These are phyloP conservation scores for Meloidogyne floridensis DNA, from an alignment of 1,140 invertebrate species.

Conservation along the genomic window DNA sequence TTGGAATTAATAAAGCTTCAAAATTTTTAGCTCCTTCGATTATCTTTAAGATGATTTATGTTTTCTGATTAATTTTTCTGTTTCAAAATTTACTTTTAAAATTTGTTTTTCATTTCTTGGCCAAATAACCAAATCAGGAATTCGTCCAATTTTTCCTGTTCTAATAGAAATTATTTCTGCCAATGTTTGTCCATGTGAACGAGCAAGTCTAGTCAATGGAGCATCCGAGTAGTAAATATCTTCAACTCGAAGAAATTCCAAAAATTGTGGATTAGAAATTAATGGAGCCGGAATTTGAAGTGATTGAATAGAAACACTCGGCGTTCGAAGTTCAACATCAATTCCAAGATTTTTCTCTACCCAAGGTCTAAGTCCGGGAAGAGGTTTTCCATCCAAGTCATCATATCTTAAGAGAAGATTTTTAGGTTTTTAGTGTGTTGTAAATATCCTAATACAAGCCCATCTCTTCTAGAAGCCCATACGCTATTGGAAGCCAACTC, in stretches of 20 bases:
- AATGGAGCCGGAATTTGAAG: slow-evolving; percentile 65
- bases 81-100: slow-evolving; percentile 67
- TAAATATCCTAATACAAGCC: too few relatives aligned
- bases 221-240: slow-evolving; percentile 77
- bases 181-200: slow-evolving; percentile 92
- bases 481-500: too few relatives aligned
- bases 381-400: slow-evolving; percentile 76
- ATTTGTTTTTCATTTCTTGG: slow-evolving; percentile 69
- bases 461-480: too few relatives aligned
- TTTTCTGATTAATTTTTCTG: slow-evolving; percentile 72
- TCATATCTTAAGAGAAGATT: slow-evolving; percentile 68
- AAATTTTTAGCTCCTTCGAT: slow-evolving; percentile 77
- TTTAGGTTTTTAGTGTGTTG: too few relatives aligned
- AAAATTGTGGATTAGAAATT: slow-evolving; percentile 70
- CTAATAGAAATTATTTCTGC: slow-evolving; percentile 82
- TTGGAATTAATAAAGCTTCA: slow-evolving; percentile 86
- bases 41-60: slow-evolving; percentile 71
- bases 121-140: slow-evolving; percentile 92
- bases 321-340: slow-evolving; percentile 69
- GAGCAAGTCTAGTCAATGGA: slow-evolving; percentile 76
- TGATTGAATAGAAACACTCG: slow-evolving; percentile 64
- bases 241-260: slow-evolving; percentile 71
- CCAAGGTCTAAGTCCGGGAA: slow-evolving; percentile 83
- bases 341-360: slow-evolving; percentile 76
- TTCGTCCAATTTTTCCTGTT: slow-evolving; percentile 75